Percentiles rank a stretch among this genome's conserved stretches.
Conservation (phyloP, 2,797 vertebrate species). For the Zalophus californianus region DNA sequence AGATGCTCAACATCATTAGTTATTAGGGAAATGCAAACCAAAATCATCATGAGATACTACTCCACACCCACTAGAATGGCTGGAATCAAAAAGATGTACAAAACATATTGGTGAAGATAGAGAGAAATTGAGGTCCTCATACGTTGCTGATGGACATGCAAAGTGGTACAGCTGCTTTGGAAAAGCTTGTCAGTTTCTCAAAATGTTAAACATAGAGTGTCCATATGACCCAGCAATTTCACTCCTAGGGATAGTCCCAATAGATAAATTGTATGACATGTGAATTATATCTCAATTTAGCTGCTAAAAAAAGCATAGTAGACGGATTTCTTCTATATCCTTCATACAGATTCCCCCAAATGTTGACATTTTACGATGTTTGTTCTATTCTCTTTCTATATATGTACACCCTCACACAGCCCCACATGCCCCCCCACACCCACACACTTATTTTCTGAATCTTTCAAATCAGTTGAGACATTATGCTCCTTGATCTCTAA, state of each 20-base stretch:
- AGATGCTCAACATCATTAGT: background rate
- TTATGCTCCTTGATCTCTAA: background rate
- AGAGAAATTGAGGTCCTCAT: background rate
- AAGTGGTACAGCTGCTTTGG: background rate
- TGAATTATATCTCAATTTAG: background rate
- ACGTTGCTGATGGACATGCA: background rate
- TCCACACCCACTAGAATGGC: background rate
- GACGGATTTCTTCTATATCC: background rate
- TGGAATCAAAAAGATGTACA: background rate
- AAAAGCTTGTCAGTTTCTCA: background rate
- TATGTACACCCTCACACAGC: background rate
- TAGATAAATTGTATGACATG: background rate
- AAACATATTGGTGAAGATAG: background rate
- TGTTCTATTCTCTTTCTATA: background rate
- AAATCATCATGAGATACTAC: background rate
- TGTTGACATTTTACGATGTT: background rate
- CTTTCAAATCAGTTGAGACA: background rate
- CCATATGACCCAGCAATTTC: background rate
- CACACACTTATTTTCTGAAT: background rate
- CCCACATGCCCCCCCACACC: too few relatives aligned
- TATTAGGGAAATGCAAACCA: background rate
- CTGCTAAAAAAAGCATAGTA: background rate
- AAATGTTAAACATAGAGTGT: background rate
- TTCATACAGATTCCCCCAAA: background rate
- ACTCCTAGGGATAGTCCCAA: background rate